Conservation (phyloP, 2,888 invertebrate species). For the Pterobdella sp. region DNA sequence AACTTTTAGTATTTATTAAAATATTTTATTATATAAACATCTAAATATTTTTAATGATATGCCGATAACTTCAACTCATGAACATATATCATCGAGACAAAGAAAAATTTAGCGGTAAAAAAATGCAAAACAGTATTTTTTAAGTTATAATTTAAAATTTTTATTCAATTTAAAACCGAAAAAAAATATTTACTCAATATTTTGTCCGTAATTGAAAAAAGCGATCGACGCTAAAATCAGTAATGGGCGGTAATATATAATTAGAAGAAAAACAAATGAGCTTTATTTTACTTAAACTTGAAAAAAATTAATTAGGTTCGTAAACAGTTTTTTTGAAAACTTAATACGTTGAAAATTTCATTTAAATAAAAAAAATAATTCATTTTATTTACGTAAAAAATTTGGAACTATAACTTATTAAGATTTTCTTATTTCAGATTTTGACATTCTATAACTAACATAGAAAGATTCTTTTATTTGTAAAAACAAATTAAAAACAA, state of each 20-base stretch:
- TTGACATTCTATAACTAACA: too few relatives aligned
- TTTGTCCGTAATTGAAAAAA: background rate
- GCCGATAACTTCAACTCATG: background rate
- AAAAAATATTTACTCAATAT: too few relatives aligned
- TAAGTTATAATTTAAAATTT: background rate
- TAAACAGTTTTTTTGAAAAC: background rate
- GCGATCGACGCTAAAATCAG: conserved; percentile 9
- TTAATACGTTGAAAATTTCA: background rate
- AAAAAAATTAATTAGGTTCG: too few relatives aligned
- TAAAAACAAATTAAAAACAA: too few relatives aligned
- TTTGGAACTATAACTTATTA: background rate
- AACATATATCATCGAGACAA: background rate
- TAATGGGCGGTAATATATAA: conserved; percentile 1
- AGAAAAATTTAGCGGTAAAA: background rate
- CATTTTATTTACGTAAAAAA: background rate
- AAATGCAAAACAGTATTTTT: background rate
- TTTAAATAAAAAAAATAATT: background rate
- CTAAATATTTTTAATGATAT: background rate
- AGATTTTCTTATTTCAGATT: background rate
- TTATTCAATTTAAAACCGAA: background rate
- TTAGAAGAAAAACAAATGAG: background rate
- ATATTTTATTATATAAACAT: too few relatives aligned
- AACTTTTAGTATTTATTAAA: too few relatives aligned
- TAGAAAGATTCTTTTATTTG: too few relatives aligned
- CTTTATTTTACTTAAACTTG: too few relatives aligned